Conservation (phyloP, 2,797 vertebrate genomes). For the Nyctibius grandis region DNA sequence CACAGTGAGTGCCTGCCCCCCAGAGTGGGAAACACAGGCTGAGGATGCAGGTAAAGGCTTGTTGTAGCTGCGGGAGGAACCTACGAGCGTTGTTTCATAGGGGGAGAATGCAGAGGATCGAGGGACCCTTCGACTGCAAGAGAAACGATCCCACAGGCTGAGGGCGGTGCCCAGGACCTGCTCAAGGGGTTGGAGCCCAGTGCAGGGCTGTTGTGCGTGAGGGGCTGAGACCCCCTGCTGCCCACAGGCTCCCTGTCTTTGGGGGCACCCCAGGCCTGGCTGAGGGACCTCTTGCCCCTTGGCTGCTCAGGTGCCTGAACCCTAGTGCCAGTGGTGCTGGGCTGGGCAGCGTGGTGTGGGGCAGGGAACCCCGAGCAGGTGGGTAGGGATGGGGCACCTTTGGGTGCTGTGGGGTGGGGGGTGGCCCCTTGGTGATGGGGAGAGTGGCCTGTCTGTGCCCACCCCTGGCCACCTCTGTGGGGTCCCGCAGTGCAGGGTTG, state of each 20-base stretch:
- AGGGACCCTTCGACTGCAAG: background rate
- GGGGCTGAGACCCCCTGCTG: background rate
- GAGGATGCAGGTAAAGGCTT: background rate
- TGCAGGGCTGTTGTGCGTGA: background rate
- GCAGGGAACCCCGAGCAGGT: background rate
- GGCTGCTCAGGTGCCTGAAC: background rate
- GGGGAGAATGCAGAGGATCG: background rate
- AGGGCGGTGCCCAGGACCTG: background rate
- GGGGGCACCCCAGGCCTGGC: background rate
- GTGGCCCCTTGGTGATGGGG: background rate
- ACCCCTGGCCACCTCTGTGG: background rate
- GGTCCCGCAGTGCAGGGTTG: background rate
- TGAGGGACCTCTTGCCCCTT: background rate
- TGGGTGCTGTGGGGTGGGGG: background rate
- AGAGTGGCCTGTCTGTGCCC: background rate
- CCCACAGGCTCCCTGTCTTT: background rate
- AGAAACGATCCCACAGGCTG: background rate
- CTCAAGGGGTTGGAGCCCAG: background rate
- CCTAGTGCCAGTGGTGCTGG: background rate
- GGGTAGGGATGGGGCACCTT: background rate
- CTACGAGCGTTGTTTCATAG: background rate
- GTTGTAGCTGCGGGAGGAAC: background rate
- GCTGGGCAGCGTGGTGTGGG: background rate
- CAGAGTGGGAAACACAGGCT: background rate
- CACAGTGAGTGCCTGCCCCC: accelerated